Evolutionary conservation across 1,140 invertebrate species (phyloP), one percentile per base, ranked within the genome.

Genomic region (Magallana gigas): DNA sequence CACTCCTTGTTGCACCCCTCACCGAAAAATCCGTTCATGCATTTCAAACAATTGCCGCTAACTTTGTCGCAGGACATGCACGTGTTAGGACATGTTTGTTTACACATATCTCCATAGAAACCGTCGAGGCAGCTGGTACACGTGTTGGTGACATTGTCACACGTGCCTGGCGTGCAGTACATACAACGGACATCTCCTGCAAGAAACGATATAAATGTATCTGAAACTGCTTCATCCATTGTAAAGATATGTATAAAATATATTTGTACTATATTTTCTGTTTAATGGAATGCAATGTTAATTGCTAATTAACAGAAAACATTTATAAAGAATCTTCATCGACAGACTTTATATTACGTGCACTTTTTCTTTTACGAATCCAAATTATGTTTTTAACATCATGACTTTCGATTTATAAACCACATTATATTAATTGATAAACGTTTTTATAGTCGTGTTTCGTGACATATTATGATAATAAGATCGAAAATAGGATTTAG

Each of bases 1-100:
- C 81, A 92, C 89, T 29, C 90, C 89, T 88, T 16, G 88, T 83
- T 88, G 90, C 83, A 57, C 91, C 56, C 68, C 90, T 56, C 81
- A 83, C 81, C 81, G 7, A 57, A 58, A 36, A 36, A 83, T 18
- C 81, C 56, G 57, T 83, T 58, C 36, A 83, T n/a, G 57, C 81
- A 83, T 14, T 11, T 57, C 16, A 14, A 68, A 85, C 88, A 58
- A 88, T 91, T 82, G 71, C 62, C 29, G 76, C 88, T 18, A 76
- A 16, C 16, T 60, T 80, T 85, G 68, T 85, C 48, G 18, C 16
- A 29, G 57, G 56, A 23, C 18, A 23, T 57, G 11, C 81, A 92
- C 87, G 36, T 91, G 88, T 88, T 36, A 87, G 83, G 89, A 90
- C 83, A 57, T 91, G 59, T 91, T 87, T 88, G 62, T 86, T 11